Evolutionary conservation across 2,888 invertebrate genomes (phyloP), one percentile per base, ranked within the genome.

Genomic region (Mythimna loreyi): DNA sequence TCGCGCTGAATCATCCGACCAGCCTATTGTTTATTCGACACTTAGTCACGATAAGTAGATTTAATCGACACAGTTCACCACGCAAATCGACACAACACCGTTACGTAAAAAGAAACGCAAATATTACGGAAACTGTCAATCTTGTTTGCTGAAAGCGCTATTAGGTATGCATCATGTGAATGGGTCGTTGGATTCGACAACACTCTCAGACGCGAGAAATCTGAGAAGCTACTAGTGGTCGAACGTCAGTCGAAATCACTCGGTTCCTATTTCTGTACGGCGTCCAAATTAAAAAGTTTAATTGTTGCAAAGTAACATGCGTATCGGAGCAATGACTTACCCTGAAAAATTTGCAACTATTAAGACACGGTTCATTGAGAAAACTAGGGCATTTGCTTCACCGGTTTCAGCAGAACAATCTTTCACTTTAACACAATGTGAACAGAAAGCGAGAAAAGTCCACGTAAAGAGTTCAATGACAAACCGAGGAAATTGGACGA

Each of bases 51-150:
- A 85, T 82, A 82, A 80, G 61, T 72, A 74, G 69, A 80, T 71
- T 67, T 63, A 72, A 79, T 76, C 82, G 67, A 55, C 67, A 61
- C 60, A 55, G 68, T 69, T 76, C 55, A 43, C 66, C 49, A 63
- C 64, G 58, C 65, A 75, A 76, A 84, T 83, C 78, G 76, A 80
- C 72, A 77, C 75, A 77, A 75, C 59, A 36, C 43, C 78, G 78
- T 90, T 89, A 89, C 88, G 88, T 90, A 91, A 92, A 88, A 82
- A 82, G 80, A 84, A 87, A 87, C 84, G 85, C 80, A 84, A 89
- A 89, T 86, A 87, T 91, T 89, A 83, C 89, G 87, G 88, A 89
- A 91, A 89, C 79, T 77, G 81, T 73, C 72, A 72, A 78, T 65
- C 73, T 78, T 80, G 78, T 85, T 86, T 80, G 72, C 78, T 77